phyloP scores from a whole-genome alignment of 2,888 invertebrate genomes.

The Agrotis clavis region DNA sequence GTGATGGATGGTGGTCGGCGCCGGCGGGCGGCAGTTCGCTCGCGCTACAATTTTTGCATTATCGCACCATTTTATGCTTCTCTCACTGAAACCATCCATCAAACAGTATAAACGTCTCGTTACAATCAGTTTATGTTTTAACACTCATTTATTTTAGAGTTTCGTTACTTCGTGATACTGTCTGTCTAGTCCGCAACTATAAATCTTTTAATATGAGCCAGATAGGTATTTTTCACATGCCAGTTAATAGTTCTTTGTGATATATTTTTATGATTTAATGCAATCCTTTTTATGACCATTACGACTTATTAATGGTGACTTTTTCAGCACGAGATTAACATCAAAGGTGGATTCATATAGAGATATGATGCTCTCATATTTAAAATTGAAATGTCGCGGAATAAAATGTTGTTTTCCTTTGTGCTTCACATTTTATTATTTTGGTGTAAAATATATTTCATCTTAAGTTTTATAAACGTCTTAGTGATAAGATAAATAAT shows the following conservation, averaged over 20 bases:
- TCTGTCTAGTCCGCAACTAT: constrained; percentile 70
- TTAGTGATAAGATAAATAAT: constrained; percentile 40
- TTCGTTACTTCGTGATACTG: constrained; percentile 70
- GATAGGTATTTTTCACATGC: constrained; percentile 81
- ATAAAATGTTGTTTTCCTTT: constrained; percentile 44
- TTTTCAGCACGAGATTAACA: constrained; percentile 80
- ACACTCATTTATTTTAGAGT: constrained; percentile 69
- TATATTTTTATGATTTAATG: constrained; percentile 76
- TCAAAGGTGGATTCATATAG: constrained; percentile 72
- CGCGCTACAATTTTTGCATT: constrained; percentile 75
- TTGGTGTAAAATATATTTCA: constrained; percentile 33
- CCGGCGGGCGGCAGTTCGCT: constrained; percentile 65
- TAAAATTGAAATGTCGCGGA: constrained; percentile 51
- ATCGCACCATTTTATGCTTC: constrained; percentile 77
- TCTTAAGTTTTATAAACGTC: constrained; percentile 40
- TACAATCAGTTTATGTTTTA: constrained; percentile 73
- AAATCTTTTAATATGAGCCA: constrained; percentile 78
- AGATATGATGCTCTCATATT: constrained; percentile 50
- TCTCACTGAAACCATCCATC: constrained; percentile 75
- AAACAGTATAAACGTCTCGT: constrained; percentile 63
- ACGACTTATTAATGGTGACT: constrained; percentile 79
- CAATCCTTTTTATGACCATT: constrained; percentile 79
- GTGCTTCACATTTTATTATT: constrained; percentile 42
- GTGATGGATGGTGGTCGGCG: constrained; percentile 75
- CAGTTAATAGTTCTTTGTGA: constrained; percentile 80